Evolutionary conservation across 2,113 vertebrate genomes (phyloP), one percentile per base, ranked within the genome.

Genomic region (Pangasianodon gigas): DNA sequence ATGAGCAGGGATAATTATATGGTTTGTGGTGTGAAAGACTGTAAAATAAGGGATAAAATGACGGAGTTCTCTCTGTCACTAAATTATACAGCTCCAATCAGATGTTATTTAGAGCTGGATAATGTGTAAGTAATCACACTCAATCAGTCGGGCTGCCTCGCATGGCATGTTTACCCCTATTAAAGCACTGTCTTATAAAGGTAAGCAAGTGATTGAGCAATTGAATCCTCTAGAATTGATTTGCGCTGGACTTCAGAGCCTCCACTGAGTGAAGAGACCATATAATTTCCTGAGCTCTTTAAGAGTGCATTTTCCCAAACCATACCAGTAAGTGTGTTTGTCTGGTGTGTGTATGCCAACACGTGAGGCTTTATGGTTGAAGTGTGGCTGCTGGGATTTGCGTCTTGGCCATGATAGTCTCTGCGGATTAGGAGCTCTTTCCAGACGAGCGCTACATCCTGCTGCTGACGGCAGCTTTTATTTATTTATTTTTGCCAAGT

Each of bases 381-480:
- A 92, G 84, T 84, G 87, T 90, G 79, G 51, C 74, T 60, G 85
- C 81, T 89, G 60, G 48, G 81, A 92, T 90, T 90, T 58, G 86
- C 32, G 65, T 90, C 89, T 85, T 62, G 58, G 82, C 56, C 82
- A 16, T 77, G 79, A 87, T n/a, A 87, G 80, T 91, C 60, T 86
- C 88, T 54, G n/a, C 58, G 83, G 89, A 86, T 88, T 87, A 89
- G 86, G 67, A 67, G 13, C 88, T 87, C 83, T 87, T 86, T 71
- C 83, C 84, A 90, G 80, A 58, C 18, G 88, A 90, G 84, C 82
- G 90, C 87, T 89, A 87, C 60, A 90, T 90, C 91, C 90, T 85
- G 82, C 48, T 69, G 67, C 58, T 83, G 89, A 79, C 48, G 69
- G 90, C 91, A 84, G 83, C 84, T 86, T 83, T 79, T 56, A 89